These are phyloP conservation scores for Orthosia cruda DNA, from an alignment of 2,888 invertebrate genomes.

Conservation along the genomic window DNA sequence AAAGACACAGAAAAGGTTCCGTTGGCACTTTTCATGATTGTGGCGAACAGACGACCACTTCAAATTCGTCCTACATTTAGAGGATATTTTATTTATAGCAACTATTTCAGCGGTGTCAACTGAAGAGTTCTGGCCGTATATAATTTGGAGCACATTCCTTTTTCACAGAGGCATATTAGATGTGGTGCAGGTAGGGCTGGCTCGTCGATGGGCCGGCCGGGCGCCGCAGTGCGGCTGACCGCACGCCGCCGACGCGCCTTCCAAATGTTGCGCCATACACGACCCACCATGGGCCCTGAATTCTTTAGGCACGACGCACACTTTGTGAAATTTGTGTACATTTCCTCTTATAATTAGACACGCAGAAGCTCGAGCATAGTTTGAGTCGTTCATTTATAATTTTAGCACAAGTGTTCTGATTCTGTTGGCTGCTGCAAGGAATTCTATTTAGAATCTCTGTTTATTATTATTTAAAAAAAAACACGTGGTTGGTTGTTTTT, in stretches of 20 bases:
- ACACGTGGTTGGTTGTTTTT: not conserved
- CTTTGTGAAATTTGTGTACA: conserved; percentile 57
- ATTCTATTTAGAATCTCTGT: not conserved
- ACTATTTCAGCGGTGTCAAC: conserved; percentile 40
- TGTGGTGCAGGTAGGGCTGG: conserved; percentile 69
- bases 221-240: conserved; percentile 66
- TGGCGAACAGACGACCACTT: not conserved
- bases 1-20: too few relatives aligned
- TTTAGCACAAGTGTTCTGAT: too few relatives aligned
- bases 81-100: conserved; percentile 41
- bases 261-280: conserved; percentile 59
- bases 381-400: too few relatives aligned
- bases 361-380: too few relatives aligned
- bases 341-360: conserved; percentile 50
- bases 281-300: conserved; percentile 58
- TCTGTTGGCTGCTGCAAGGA: not conserved
- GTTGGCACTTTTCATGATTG: conserved; percentile 6
- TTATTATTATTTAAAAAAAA: not conserved
- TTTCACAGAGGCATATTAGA: conserved; percentile 54
- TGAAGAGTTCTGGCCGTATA: conserved; percentile 44
- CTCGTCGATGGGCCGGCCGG: conserved; percentile 46
- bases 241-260: conserved; percentile 52
- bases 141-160: conserved; percentile 56
- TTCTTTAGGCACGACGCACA: conserved; percentile 62
- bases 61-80: not conserved